Base-by-base conservation (phyloP, 2,113 vertebrate genomes). In the Daubentonia madagascariensis region DNA sequence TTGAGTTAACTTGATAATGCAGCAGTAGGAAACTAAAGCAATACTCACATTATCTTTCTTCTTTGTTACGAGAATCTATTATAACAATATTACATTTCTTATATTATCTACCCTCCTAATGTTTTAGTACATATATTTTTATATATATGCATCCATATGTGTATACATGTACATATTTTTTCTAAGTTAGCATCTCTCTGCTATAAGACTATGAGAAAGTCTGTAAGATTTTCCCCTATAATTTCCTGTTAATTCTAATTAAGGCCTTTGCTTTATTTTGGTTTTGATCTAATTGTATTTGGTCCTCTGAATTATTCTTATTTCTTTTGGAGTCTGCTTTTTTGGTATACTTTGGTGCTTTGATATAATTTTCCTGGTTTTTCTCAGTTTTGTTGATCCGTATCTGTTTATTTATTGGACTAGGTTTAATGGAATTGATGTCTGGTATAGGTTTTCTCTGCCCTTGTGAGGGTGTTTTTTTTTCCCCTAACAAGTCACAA, bases 241-340 rank as follows among this genome's bases (percentile, higher is more conserved):
- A 72, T 50, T 81, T 81, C 37, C 18, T 84, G 11, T 45, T 75
- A n/a, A 67, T 84, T 65, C 23, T 67, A 76, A 83, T 83, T 83
- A 65, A 76, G 23, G 43, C 35, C 12, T 48, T 85, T 32, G 59
- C 43, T 84, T 68, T 90, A 48, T 37, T 75, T 68, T 67, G 18
- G 54, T 94, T 83, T 89, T 23, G 5, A 45, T 9, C 54, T 68
- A 76, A 32, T 67, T 54, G 7, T 57, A 70, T 70, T 80, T 52
- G 35, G 43, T 48, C 50, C 35, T 32, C 52, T 63, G 16, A 86
- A 72, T 80, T 63, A 80, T 28, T 80, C 22, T 50, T 86, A 28
- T n/a, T 91, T 86, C 22, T n/a, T 78, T 52, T n/a, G 22, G 17
- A 20, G 8, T 54, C n/a, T 73, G 6, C 28, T 92, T 86, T 68